A percentile compares a stretch with the other conserved stretches of the same genome.
Conservation (phyloP, 2,888 invertebrate genomes). For the Xanthostigma xanthostigma region DNA sequence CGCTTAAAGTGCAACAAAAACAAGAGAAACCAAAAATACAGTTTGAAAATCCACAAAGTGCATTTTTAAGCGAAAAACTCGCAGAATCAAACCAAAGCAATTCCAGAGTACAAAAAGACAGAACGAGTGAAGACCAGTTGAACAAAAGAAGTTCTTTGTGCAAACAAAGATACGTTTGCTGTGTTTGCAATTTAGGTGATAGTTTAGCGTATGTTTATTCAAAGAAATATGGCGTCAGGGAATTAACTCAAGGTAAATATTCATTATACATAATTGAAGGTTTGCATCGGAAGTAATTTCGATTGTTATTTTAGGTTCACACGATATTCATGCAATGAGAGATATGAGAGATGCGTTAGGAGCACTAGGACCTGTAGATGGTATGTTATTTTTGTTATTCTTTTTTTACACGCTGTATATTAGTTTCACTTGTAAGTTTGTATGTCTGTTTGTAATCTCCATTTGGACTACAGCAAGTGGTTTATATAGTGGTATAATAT, state of each 20-base stretch:
- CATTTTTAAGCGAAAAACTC: not conserved
- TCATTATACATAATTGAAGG: not conserved
- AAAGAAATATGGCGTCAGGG: slow-evolving; percentile 60
- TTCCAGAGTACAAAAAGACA: too few species aligned
- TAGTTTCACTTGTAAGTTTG: too few species aligned
- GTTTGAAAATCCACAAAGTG: not conserved
- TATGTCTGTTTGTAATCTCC: too few species aligned
- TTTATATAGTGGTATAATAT: too few species aligned
- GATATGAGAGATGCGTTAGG: slow-evolving; percentile 84
- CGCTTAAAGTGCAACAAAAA: slow-evolving; percentile 27
- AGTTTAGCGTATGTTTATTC: slow-evolving; percentile 77
- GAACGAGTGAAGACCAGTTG: too few species aligned
- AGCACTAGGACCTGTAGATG: slow-evolving; percentile 76
- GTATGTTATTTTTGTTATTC: slow-evolving; percentile 25
- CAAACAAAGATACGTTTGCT: slow-evolving; percentile 46
- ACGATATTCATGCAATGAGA: slow-evolving; percentile 66
- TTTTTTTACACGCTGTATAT: not conserved
- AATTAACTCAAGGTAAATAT: slow-evolving; percentile 51
- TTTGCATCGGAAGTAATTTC: slow-evolving; percentile 1
- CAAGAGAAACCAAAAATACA: not conserved
- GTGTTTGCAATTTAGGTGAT: slow-evolving; percentile 81
- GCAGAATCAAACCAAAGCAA: not conserved
- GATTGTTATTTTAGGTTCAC: slow-evolving; percentile 42
- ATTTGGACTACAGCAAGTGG: too few species aligned
- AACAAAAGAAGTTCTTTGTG: too few species aligned